phyloP scores from a whole-genome alignment of 2,888 invertebrate genomes.

The Aspidiotus destructor region DNA sequence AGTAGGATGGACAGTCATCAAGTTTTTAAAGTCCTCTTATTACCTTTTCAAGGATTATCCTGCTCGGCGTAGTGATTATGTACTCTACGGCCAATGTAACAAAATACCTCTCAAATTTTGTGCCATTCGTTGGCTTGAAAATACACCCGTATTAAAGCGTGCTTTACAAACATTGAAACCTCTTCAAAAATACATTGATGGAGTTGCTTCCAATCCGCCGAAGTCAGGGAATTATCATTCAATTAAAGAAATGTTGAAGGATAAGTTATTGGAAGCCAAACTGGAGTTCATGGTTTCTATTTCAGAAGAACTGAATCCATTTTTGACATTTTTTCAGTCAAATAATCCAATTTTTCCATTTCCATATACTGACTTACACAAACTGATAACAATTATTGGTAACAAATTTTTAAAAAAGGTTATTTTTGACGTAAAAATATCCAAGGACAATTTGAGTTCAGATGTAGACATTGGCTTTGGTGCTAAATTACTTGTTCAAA shows the following conservation, averaged over 20 bases:
- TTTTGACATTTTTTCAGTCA: constrained; percentile 35
- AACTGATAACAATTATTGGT: neutral
- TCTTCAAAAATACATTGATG: constrained; percentile 19
- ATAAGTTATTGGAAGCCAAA: constrained; percentile 26
- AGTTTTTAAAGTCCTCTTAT: constrained; percentile 21
- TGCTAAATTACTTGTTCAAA: neutral
- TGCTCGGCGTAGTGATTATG: neutral
- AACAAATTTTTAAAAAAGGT: neutral
- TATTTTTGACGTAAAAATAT: neutral
- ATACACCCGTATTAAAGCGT: constrained; percentile 6
- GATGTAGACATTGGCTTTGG: neutral
- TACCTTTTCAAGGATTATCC: constrained; percentile 1
- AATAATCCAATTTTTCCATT: constrained; percentile 36
- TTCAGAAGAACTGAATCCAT: constrained; percentile 35
- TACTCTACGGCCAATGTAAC: neutral
- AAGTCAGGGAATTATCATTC: constrained; percentile 3
- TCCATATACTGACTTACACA: constrained; percentile 25
- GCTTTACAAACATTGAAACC: constrained; percentile 15
- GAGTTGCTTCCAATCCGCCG: constrained; percentile 13
- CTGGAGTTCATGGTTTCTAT: constrained; percentile 24
- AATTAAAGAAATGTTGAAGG: neutral
- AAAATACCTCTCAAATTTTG: constrained; percentile 30
- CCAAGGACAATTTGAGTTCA: neutral
- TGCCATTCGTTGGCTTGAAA: constrained; percentile 27
- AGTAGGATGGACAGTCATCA: constrained; percentile 13